These are phyloP conservation scores for Alviniconcha marisindica DNA, from an alignment of 1,140 invertebrate genomes.

Conservation along the genomic window DNA sequence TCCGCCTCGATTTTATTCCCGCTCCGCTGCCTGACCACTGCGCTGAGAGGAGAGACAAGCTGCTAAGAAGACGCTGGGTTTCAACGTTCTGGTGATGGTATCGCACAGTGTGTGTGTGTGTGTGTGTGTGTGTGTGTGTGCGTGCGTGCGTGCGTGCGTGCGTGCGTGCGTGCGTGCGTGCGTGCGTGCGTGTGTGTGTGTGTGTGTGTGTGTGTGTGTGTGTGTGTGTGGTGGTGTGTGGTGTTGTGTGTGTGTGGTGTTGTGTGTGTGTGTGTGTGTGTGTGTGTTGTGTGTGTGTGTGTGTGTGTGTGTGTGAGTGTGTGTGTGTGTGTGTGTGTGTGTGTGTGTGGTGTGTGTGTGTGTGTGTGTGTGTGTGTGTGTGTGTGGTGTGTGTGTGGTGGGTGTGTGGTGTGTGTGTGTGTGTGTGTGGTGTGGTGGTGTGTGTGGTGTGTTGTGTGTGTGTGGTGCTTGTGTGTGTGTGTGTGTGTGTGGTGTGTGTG, in stretches of 20 bases:
- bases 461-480: too few relatives aligned
- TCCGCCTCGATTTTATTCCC: too few relatives aligned
- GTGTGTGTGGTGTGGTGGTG: too few relatives aligned
- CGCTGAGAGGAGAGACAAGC: too few relatives aligned
- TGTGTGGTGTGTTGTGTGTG: too few relatives aligned
- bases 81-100: too few relatives aligned
- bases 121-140: constrained; percentile 28
- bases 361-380: constrained; percentile 18
- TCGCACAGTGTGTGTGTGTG: constrained; percentile 25
- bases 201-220: constrained; percentile 29
- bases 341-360: constrained; percentile 20
- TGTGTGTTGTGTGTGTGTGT: constrained; percentile 1
- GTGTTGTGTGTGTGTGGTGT: not conserved
- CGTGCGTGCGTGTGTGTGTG: not conserved
- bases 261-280: not conserved
- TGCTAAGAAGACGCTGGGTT: too few relatives aligned
- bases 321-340: constrained; percentile 16
- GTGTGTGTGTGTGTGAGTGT: not conserved
- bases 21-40: too few relatives aligned
- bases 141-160: not conserved
- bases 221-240: constrained; percentile 17
- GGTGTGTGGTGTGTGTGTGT: too few relatives aligned
- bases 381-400: too few relatives aligned
- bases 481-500: too few relatives aligned
- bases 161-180: not conserved